These are phyloP conservation scores for Myotis myotis DNA, from an alignment of 2,797 vertebrate species.

Conservation along the genomic window DNA sequence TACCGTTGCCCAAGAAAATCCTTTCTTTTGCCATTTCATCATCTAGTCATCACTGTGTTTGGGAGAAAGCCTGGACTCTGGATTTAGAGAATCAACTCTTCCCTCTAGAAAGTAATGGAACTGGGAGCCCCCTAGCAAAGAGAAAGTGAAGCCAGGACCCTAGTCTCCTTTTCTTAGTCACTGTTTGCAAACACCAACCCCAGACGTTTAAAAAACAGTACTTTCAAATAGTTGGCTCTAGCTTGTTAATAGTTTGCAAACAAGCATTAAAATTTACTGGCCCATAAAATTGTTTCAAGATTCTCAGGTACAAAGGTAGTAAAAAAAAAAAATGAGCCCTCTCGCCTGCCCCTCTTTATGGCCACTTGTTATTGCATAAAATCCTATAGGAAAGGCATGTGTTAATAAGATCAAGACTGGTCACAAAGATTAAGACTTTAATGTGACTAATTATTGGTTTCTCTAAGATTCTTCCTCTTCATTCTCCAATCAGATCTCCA, in stretches of 20 bases:
- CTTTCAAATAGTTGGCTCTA: background rate
- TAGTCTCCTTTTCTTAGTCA: background rate
- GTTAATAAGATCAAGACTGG: background rate
- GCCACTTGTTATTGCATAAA: background rate
- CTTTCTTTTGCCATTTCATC: background rate
- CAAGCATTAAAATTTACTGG: constrained; percentile 3
- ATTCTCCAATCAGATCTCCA: background rate
- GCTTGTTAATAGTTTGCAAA: constrained; percentile 37
- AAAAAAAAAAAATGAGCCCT: background rate
- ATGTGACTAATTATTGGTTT: background rate
- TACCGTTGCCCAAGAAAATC: background rate
- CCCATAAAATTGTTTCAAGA: constrained; percentile 7
- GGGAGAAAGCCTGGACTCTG: background rate
- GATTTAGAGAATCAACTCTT: background rate
- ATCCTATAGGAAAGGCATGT: background rate
- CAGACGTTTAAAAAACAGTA: background rate
- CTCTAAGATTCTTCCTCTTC: background rate
- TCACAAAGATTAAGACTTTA: background rate
- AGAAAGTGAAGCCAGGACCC: background rate
- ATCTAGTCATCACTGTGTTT: background rate
- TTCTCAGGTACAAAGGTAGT: background rate
- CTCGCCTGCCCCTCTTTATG: background rate
- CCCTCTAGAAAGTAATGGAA: background rate
- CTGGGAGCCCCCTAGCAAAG: background rate
- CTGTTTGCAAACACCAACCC: background rate